phyloP scores from a whole-genome alignment of 2,888 invertebrate genomes.

The Ellobium chinense region DNA sequence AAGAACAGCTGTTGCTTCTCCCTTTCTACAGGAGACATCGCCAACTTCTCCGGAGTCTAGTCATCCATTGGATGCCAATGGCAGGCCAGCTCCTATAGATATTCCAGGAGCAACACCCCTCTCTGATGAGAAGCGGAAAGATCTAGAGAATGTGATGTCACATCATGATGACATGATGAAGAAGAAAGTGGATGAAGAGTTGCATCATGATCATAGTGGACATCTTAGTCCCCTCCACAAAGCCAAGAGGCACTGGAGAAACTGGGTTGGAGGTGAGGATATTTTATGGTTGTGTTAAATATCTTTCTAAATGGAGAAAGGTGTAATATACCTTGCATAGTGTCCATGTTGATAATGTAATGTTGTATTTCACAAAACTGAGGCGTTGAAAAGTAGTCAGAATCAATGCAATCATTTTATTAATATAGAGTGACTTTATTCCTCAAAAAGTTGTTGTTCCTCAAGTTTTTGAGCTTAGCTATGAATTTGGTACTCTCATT shows the following conservation, averaged over 20 bases:
- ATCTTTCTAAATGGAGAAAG: no score
- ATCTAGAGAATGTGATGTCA: constrained; percentile 47
- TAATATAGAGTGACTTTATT: no score
- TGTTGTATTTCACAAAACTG: neutral
- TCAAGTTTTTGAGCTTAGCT: no score
- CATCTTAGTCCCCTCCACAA: constrained; percentile 56
- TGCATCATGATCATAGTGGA: constrained; percentile 10
- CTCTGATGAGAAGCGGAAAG: constrained; percentile 51
- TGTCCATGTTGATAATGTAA: neutral
- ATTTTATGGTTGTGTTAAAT: neutral
- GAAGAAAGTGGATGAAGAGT: constrained; percentile 21
- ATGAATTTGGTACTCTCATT: no score
- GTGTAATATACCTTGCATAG: neutral
- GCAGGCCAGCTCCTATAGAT: constrained; percentile 16
- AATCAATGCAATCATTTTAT: no score
- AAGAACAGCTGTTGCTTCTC: no score
- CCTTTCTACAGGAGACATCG: constrained; percentile 33
- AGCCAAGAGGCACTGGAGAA: constrained; percentile 58
- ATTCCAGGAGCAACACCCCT: constrained; percentile 35
- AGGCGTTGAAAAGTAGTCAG: no score
- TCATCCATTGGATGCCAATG: constrained; percentile 6
- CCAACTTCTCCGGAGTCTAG: constrained; percentile 29
- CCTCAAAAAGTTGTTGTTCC: no score
- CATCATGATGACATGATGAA: constrained; percentile 43
- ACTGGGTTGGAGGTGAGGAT: constrained; percentile 62